Evolutionary conservation across 2,888 invertebrate species (phyloP), one percentile per base, ranked within the genome.

Genomic region (Cecidostiba fungosa): DNA sequence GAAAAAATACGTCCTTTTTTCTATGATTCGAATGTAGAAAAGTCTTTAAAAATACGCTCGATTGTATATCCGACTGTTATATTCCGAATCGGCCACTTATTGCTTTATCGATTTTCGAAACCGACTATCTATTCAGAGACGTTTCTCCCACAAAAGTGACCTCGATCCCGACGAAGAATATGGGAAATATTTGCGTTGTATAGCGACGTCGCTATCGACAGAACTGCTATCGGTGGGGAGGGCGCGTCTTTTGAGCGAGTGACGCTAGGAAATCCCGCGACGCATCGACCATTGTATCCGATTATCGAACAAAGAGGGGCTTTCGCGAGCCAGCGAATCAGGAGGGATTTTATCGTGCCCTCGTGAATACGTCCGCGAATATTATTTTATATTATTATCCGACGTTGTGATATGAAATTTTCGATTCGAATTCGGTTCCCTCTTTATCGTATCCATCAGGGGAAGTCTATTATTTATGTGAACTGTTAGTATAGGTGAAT

Each of bases 201-300:
- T 2, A 23, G 23, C 26, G 6, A 12, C 62, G 26, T 62, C 62
- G 26, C 62, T 62, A 62, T 26, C 62, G 8, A 26, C 10, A 0
- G n/a, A 62, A 66, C 66, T 26, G 66, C 12, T 66, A 29, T 66
- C 66, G 59, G 3, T 43, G 14, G 1, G 66, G 66, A 12, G 66
- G 66, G 4, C 29, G 66, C 66, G 66, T 66, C 66, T 66, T 66
- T 66, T 29, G 62, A 62, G 23, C 62, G 26, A 29, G 66, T n/a
- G n/a, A 8, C 54, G 54, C 23, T 59, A 0, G 29, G 16, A 66
- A 66, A 66, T 66, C 8, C 29, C 66, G 66, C 29, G 29, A 26
- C 29, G 29, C 73, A 47, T 73, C 43, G 47, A 23, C 72, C 43
- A 14, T 73, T 73, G 43, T 47, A 47, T 26, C 47, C 47, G 47